Evolutionary conservation across 2,888 invertebrate genomes (phyloP).

Genomic region (Cryptocephalus primarius): DNA sequence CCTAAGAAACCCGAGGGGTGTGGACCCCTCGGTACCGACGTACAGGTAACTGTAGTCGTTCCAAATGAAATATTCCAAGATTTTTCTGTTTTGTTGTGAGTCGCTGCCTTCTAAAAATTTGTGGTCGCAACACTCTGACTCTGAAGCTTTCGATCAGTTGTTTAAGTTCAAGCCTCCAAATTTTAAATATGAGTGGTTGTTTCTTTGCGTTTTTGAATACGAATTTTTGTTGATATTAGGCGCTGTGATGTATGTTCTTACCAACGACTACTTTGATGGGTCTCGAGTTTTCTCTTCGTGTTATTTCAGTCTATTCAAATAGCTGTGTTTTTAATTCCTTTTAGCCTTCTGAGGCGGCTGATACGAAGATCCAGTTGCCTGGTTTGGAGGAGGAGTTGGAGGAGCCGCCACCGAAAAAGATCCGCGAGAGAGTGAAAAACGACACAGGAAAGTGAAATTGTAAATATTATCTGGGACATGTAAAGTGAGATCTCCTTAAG

Average conservation of each 20-base stretch:
- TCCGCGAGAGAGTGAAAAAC: conserved; percentile 31
- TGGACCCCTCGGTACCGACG: conserved; percentile 48
- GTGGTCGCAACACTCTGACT: no score
- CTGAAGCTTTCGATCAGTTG: no score
- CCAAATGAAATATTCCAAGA: neutral
- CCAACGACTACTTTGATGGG: no score
- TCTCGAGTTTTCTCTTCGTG: neutral
- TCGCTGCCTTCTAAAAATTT: no score
- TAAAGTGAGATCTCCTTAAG: conserved; percentile 15
- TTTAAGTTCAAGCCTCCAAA: no score
- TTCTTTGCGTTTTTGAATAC: no score
- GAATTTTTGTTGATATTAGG: no score
- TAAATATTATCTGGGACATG: conserved; percentile 1
- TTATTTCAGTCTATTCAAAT: no score
- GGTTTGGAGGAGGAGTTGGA: conserved; percentile 47
- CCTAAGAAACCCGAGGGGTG: conserved; percentile 43
- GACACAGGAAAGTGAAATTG: conserved; percentile 29
- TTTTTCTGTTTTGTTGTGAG: no score
- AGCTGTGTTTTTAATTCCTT: conserved; percentile 3
- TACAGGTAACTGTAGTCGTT: conserved; percentile 36
- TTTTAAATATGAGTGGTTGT: no score
- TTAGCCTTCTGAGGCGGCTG: conserved; percentile 70
- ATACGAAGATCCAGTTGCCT: conserved; percentile 65
- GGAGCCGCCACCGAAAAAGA: conserved; percentile 36
- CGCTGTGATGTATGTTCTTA: no score